A percentile compares a stretch with the other conserved stretches of the same genome.
These are phyloP conservation scores for Drosophila tani DNA, from an alignment of 1,140 invertebrate species.

Conservation along the genomic window DNA sequence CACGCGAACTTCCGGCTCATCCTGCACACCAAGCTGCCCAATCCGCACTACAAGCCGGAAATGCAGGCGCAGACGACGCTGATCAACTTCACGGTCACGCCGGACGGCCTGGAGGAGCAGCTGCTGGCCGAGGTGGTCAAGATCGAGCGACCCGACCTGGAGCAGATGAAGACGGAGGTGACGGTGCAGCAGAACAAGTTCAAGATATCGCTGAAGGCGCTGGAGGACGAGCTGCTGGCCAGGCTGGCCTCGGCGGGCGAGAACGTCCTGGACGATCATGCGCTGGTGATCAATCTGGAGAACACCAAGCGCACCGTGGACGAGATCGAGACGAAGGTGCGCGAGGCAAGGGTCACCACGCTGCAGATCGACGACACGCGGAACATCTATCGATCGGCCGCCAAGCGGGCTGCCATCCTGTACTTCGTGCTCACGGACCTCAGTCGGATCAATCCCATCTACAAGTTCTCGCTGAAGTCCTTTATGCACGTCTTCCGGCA, in stretches of 20 bases:
- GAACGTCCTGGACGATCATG: conserved; percentile 95
- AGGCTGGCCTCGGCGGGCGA: conserved; percentile 95
- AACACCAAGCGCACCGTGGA: conserved; percentile 97
- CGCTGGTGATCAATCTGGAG: conserved; percentile 96
- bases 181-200: conserved; percentile 98
- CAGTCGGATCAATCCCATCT: conserved; percentile 97
- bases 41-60: conserved; percentile 98
- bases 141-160: conserved; percentile 96
- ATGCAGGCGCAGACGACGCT: conserved; percentile 98
- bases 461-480: conserved; percentile 98
- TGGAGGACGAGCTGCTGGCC: conserved; percentile 95
- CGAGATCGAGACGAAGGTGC: conserved; percentile 95
- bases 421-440: conserved; percentile 98
- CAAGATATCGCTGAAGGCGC: conserved; percentile 95
- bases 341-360: conserved; percentile 93
- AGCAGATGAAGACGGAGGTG: conserved; percentile 90
- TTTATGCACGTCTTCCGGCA: conserved; percentile 97
- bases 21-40: conserved; percentile 96
- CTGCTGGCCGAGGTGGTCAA: conserved; percentile 97
- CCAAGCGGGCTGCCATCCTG: conserved; percentile 93
- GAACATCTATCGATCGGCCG: conserved; percentile 95
- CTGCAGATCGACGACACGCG: conserved; percentile 95
- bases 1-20: conserved; percentile 94
- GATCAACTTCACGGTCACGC: conserved; percentile 98
- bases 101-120: conserved; percentile 97